Evolutionary conservation across 2,888 invertebrate genomes (phyloP).

Genomic region (Zygaena filipendulae): DNA sequence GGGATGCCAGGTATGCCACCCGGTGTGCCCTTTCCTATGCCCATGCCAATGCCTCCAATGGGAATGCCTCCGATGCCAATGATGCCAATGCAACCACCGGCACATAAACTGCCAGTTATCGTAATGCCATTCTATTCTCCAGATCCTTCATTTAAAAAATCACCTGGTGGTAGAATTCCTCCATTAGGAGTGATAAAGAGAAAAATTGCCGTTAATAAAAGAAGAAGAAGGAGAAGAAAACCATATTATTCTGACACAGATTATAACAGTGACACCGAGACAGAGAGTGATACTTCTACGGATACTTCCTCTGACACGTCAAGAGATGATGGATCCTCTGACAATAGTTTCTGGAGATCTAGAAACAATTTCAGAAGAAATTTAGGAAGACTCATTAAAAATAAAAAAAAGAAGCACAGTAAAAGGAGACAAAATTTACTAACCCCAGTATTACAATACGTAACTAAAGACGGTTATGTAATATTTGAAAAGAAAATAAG

Average conservation of each 20-base stretch:
- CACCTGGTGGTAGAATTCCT: neutral
- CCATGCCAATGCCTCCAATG: slow-evolving; percentile 14
- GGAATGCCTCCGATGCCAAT: slow-evolving; percentile 17
- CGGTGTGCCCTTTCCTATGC: slow-evolving; percentile 12
- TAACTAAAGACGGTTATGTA: slow-evolving; percentile 54
- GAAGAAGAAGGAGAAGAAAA: slow-evolving; percentile 11
- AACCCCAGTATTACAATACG: slow-evolving; percentile 50
- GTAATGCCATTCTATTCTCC: slow-evolving; percentile 60
- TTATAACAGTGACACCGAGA: slow-evolving; percentile 21
- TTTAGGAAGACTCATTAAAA: slow-evolving; percentile 20
- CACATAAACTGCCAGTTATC: slow-evolving; percentile 48
- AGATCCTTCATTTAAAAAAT: slow-evolving; percentile 29
- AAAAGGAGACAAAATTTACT: slow-evolving; percentile 25
- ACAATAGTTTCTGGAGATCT: slow-evolving; percentile 28
- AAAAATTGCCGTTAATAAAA: too few species aligned
- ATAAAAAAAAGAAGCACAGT: slow-evolving; percentile 19
- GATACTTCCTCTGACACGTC: slow-evolving; percentile 23
- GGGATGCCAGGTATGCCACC: slow-evolving; percentile 14
- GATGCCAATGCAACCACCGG: slow-evolving; percentile 19
- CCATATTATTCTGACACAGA: slow-evolving; percentile 18
- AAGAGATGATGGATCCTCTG: too few species aligned
- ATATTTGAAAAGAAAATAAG: slow-evolving; percentile 51
- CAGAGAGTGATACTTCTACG: slow-evolving; percentile 22
- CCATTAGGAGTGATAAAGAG: neutral
- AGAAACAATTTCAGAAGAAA: slow-evolving; percentile 21